Base-by-base conservation (phyloP, 2,888 invertebrate species). In the Seladonia tumulorum region DNA sequence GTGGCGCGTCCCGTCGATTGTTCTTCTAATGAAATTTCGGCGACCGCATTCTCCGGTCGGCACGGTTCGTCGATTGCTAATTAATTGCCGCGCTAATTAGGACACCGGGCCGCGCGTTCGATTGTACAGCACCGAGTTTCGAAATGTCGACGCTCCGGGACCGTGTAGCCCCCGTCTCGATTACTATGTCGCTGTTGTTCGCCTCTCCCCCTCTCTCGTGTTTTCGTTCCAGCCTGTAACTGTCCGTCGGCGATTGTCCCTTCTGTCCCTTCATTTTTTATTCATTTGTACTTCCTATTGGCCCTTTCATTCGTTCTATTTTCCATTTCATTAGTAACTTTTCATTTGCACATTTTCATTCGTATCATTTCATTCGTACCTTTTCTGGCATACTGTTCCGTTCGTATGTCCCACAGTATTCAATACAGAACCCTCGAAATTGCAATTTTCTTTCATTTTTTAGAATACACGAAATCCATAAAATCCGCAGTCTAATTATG, bases 51-150 rank as follows among this genome's bases (percentile, higher is more conserved):
- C 81, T 72, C 57, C 29, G 45, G 78, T 10, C 53, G 53, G n/a
- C 45, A 5, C 79, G 76, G 87, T 81, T 85, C 88, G 82, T 70
- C 86, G 85, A 90, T 90, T 86, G 90, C 88, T 91, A 90, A 89
- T 89, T 91, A 90, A 90, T 90, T 91, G 90, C 82, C 81, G 73
- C 73, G 76, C 90, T 91, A 91, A 91, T 90, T 90, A 90, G 88
- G 85, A 57, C 85, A 82, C 49, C 81, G 74, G 68, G 83, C 16
- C 35, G 66, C 29, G 35, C 10, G 35, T 74, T 85, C 66, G 73
- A 63, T 80, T 87, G 79, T 63, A 73, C 73, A 78, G 76, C 68
- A 68, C 53, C 35, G 39, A 72, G 71, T 77, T 66, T 66, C 73
- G 81, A 85, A 85, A 83, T 68, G 74, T 74, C 80, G 47, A 76